phyloP scores from a whole-genome alignment of 2,888 invertebrate genomes.

The Dyspetes luteomarginatus region DNA sequence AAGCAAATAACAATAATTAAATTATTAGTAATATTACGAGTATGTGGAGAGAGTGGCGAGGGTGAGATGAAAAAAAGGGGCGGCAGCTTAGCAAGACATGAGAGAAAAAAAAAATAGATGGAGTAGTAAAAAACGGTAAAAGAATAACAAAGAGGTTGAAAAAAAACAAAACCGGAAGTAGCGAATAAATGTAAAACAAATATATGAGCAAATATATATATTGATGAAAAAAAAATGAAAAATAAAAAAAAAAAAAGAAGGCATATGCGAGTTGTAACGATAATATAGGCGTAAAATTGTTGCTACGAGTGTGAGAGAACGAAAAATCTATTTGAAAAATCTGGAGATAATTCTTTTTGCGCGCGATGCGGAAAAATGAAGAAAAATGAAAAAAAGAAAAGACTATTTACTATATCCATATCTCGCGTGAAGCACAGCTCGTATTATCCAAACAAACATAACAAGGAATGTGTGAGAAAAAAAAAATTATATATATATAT shows the following conservation, averaged over 20 bases:
- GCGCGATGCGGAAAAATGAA: background rate
- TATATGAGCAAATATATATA: background rate
- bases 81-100: slow-evolving; percentile 19
- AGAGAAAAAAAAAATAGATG: slow-evolving; percentile 36
- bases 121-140: slow-evolving; percentile 11
- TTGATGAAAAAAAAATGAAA: slow-evolving; percentile 8
- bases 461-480: slow-evolving; percentile 1
- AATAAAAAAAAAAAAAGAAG: background rate
- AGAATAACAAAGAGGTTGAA: slow-evolving; percentile 14
- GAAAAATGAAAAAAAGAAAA: slow-evolving; percentile 5
- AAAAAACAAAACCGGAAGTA: slow-evolving; percentile 37
- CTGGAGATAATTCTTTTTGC: background rate
- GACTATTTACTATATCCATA: slow-evolving; percentile 20
- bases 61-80: slow-evolving; percentile 5
- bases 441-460: background rate
- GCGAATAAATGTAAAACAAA: slow-evolving; percentile 27
- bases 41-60: slow-evolving; percentile 45
- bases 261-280: background rate
- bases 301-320: background rate
- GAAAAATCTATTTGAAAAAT: background rate
- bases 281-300: background rate
- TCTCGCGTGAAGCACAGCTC: background rate
- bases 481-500: background rate
- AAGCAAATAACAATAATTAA: slow-evolving; percentile 84
- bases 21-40: slow-evolving; percentile 81